A percentile compares a stretch with the other conserved stretches of the same genome.
Conservation (phyloP, 2,113 vertebrate species). For the Takifugu bimaculatus region DNA sequence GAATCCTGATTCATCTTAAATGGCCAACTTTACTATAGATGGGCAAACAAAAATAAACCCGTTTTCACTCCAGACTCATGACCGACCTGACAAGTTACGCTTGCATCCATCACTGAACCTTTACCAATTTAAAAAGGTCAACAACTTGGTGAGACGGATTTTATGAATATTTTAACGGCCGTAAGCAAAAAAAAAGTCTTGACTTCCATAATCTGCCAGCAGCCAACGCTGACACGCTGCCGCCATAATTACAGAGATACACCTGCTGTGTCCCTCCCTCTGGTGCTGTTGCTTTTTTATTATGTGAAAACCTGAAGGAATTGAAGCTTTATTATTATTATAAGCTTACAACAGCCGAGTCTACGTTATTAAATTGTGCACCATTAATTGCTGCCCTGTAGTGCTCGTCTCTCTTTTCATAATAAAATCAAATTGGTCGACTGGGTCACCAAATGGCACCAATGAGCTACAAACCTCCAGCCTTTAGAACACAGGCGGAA, state of each 20-base stretch:
- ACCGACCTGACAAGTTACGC: no score
- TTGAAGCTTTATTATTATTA: constrained; percentile 24
- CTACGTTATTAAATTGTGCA: constrained; percentile 32
- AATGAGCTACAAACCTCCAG: constrained; percentile 5
- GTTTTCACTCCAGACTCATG: no score
- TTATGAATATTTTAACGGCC: not conserved
- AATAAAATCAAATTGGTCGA: constrained; percentile 10
- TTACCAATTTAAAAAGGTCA: no score
- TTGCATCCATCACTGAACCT: no score
- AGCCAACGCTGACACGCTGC: not conserved
- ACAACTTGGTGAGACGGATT: no score
- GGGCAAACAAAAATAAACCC: no score
- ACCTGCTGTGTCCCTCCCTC: constrained; percentile 9
- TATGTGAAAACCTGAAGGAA: constrained; percentile 19
- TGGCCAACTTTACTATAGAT: no score
- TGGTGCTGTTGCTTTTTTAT: constrained; percentile 22
- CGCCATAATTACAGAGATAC: constrained; percentile 31
- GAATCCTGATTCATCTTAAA: no score
- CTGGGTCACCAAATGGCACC: not conserved
- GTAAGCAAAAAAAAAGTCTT: not conserved
- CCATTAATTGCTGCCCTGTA: constrained; percentile 16
- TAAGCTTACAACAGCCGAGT: constrained; percentile 20
- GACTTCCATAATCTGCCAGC: not conserved
- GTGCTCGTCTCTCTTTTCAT: constrained; percentile 11
- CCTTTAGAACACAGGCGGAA: not conserved